Conservation (phyloP, 2,888 invertebrate genomes). For the Andrena marginata region DNA sequence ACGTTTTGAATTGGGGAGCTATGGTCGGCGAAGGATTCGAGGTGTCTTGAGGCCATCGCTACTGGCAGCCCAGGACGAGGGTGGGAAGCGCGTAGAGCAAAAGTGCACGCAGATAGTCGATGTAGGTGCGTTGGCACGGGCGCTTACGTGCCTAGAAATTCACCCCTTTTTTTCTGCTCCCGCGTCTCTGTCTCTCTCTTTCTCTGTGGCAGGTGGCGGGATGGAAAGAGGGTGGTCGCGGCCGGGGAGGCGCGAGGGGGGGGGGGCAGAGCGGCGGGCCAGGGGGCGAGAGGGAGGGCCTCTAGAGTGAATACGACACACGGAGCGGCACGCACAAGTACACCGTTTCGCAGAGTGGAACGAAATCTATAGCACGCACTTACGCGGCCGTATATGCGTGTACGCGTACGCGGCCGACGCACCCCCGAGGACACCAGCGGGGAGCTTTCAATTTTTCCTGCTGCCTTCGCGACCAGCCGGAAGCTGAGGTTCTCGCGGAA, state of each 20-base stretch:
- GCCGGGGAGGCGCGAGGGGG: neutral
- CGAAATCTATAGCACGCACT: conserved; percentile 72
- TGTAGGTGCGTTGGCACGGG: conserved; percentile 68
- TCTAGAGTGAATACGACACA: conserved; percentile 81
- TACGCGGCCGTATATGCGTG: conserved; percentile 66
- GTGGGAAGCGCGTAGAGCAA: conserved; percentile 69
- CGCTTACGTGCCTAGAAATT: conserved; percentile 80
- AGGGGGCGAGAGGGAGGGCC: conserved; percentile 46
- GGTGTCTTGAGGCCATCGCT: conserved; percentile 46
- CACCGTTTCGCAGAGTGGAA: conserved; percentile 72
- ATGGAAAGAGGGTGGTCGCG: conserved; percentile 40
- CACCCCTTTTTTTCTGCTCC: conserved; percentile 74
- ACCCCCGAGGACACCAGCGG: conserved; percentile 50
- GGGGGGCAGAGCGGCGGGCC: conserved; percentile 21
- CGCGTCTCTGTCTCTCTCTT: conserved; percentile 13
- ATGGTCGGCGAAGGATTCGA: neutral
- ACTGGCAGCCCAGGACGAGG: conserved; percentile 44
- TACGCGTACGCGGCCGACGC: conserved; percentile 46
- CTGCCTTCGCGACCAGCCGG: conserved; percentile 54
- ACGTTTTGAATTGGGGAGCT: too few species aligned
- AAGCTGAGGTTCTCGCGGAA: conserved; percentile 54
- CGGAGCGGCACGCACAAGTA: conserved; percentile 77
- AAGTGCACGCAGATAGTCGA: conserved; percentile 68
- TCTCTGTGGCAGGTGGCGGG: conserved; percentile 60
- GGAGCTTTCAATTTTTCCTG: conserved; percentile 69